Evolutionary conservation across 2,113 vertebrate genomes (phyloP).

Genomic region (Pachycephala philippinensis): DNA sequence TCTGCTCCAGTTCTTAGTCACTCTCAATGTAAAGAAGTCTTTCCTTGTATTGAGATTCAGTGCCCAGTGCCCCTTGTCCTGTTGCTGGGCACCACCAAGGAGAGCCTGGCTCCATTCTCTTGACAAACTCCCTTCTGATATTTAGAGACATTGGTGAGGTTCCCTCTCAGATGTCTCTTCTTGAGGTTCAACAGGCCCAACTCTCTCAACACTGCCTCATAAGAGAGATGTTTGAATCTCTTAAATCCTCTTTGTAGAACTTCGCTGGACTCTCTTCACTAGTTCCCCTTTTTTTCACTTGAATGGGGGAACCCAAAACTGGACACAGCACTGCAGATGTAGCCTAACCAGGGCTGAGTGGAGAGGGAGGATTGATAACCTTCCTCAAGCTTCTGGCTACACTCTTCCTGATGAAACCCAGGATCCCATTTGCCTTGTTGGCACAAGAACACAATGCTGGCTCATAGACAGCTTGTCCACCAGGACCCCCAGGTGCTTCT

Average conservation of each 20-base stretch:
- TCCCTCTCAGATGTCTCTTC: background rate
- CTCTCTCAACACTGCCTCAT: background rate
- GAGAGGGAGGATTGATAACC: background rate
- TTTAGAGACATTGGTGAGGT: background rate
- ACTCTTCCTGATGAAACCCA: background rate
- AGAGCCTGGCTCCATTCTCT: background rate
- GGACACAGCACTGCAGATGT: background rate
- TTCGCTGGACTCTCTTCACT: background rate
- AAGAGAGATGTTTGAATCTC: background rate
- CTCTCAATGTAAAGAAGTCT: background rate
- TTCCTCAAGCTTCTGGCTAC: background rate
- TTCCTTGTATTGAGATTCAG: background rate
- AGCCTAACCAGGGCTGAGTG: background rate
- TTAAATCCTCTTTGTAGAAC: background rate
- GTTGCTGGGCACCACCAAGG: fast-evolving
- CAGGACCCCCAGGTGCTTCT: background rate
- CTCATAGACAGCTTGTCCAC: background rate
- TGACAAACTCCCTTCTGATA: background rate
- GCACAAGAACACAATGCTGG: background rate
- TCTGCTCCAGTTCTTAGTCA: background rate
- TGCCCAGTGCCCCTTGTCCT: background rate
- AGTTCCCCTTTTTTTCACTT: background rate
- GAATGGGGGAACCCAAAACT: fast-evolving
- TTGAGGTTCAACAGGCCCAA: background rate
- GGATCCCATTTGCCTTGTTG: background rate